Percentiles rank a stretch among this genome's conserved stretches.
Conservation (phyloP, 2,797 vertebrate genomes). For the Muscicapa striata region DNA sequence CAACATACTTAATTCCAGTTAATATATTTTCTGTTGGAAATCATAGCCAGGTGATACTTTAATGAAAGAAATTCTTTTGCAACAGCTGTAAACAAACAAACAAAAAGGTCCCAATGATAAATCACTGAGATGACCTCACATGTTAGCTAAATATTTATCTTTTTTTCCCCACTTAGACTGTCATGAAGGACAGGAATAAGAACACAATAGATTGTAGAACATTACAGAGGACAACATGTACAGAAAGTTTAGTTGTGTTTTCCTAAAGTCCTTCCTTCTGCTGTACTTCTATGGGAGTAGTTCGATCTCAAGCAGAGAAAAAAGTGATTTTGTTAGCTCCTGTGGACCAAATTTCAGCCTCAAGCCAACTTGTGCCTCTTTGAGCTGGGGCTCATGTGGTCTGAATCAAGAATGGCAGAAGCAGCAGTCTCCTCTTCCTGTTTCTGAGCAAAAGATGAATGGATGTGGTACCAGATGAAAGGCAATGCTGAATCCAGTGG, state of each 20-base stretch:
- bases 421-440: slow-evolving; percentile 7
- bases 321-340: neutral
- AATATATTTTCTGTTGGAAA: neutral
- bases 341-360: neutral
- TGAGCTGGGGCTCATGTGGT: neutral
- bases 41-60: neutral
- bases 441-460: slow-evolving; percentile 24
- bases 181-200: neutral
- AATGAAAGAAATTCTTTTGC: neutral
- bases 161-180: neutral
- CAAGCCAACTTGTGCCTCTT: neutral
- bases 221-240: neutral
- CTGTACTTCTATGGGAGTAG: neutral
- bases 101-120: neutral
- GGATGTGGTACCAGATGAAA: slow-evolving; percentile 25
- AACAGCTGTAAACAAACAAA: neutral
- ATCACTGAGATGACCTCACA: neutral
- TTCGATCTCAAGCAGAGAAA: neutral
- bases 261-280: neutral
- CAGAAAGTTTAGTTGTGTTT: neutral
- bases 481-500: neutral
- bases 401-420: slow-evolving; percentile 22
- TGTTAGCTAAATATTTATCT: neutral
- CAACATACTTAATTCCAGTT: neutral
- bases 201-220: neutral